Percentiles rank a stretch among this genome's conserved stretches.
Conservation (phyloP, 2,113 vertebrate genomes). For the Calyptomena viridis region DNA sequence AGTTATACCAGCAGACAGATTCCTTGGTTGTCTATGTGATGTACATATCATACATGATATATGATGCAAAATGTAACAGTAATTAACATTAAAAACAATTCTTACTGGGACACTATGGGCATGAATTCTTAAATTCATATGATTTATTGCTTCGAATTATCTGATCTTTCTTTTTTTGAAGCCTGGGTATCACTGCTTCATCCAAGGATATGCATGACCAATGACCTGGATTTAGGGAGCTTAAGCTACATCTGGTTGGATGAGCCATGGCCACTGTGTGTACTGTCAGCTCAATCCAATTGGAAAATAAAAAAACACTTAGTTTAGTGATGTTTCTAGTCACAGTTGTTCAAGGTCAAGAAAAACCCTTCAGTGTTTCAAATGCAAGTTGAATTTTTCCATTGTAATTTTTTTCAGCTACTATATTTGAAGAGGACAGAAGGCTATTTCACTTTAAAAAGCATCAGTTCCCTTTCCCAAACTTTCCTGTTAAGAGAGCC, state of each 20-base stretch:
- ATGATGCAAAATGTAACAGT: not conserved
- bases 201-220: rapidly evolving
- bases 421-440: not conserved
- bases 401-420: not conserved
- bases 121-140: not conserved
- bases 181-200: not conserved
- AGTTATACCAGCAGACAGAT: not conserved
- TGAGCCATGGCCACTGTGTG: not conserved
- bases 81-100: not conserved
- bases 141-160: not conserved
- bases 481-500: not conserved
- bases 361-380: not conserved
- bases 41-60: too few relatives aligned
- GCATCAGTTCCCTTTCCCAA: not conserved
- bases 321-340: not conserved
- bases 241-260: not conserved
- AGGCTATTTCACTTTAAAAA: not conserved
- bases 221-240: not conserved
- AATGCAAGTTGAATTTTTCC: not conserved
- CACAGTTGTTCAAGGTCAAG: not conserved
- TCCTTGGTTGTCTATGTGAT: not conserved
- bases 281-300: not conserved
- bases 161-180: not conserved
- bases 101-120: not conserved
- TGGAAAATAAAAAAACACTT: not conserved